phyloP scores from a whole-genome alignment of 2,113 vertebrate genomes.

The Theropithecus gelada region DNA sequence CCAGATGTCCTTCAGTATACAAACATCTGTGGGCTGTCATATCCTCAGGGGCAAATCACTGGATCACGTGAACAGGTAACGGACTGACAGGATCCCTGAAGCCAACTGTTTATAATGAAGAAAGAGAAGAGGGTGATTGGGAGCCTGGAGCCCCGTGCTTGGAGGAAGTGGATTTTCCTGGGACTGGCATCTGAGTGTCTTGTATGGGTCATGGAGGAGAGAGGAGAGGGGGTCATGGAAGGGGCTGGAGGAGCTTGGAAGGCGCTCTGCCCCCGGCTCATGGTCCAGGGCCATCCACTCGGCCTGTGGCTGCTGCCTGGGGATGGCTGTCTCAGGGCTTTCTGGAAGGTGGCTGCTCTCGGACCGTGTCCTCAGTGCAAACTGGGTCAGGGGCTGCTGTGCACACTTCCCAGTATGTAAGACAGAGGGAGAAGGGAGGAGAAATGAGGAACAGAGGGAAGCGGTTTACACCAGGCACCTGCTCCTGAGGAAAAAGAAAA shows the following conservation, averaged over 20 bases:
- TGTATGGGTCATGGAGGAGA: neutral
- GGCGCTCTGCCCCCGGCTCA: rapidly evolving
- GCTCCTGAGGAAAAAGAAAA: neutral
- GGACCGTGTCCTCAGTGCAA: neutral
- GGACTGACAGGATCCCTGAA: neutral
- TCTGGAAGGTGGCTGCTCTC: neutral
- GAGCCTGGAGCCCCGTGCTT: neutral
- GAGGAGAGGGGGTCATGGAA: neutral
- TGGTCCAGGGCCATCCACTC: too few relatives aligned
- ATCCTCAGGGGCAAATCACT: neutral
- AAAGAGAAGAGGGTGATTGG: neutral
- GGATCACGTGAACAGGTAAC: neutral
- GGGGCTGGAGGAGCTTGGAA: neutral
- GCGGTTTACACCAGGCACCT: neutral
- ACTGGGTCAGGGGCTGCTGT: neutral
- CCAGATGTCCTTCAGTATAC: neutral
- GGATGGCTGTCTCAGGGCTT: neutral
- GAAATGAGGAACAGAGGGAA: neutral
- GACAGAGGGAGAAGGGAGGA: neutral
- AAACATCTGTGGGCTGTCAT: neutral
- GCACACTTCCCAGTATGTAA: neutral
- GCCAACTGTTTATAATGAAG: neutral
- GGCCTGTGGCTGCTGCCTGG: neutral
- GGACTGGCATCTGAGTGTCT: neutral
- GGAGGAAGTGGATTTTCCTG: neutral